Evolutionary conservation across 2,113 vertebrate species (phyloP), one percentile per base, ranked within the genome.

Genomic region (Paramisgurnus dabryanus): DNA sequence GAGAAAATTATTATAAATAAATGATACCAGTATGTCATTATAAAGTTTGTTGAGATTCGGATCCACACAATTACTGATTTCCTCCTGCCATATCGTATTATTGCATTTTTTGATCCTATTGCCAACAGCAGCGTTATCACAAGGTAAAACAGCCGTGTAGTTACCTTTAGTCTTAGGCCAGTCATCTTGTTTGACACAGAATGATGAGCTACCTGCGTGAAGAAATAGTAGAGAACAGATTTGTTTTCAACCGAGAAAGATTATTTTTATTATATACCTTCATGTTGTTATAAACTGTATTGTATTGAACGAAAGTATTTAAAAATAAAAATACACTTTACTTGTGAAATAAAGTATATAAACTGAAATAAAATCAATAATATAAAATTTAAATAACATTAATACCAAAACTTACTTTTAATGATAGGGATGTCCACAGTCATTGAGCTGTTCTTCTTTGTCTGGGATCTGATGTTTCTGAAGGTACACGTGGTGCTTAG

Each of bases 51-150:
- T 0, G 0, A 93, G 64, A 0, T 73, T 0, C 0, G 0, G 0
- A 60, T 87, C 81, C 41, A 93, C 89, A 86, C 92, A 93, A 0
- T 0, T 0, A 4, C 78, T 75, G 1, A 7, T 2, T 71, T 78
- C 82, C 0, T 0, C 0, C 0, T 0, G 1, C 86, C 87, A 92
- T 0, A 0, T 0, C 0, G 0, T 0, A 0, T 0, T 4, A 0
- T 0, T 0, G 79, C 91, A 93, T 0, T 0, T 0, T 66, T 88
- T 87, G 3, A 0, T n/a, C 55, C 0, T 12, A 5, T 0, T 0
- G 3, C 92, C 92, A 47, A 34, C 43, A 58, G 3, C n/a, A 2
- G 0, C 9, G 0, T 0, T 0, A 0, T 47, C 88, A 93, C 10
- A 53, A 63, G 0, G 0, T 10, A 13, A 0, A n/a, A 8, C 12